Conservation (phyloP, 2,113 vertebrate genomes). For the Forbesichthys agassizii region DNA sequence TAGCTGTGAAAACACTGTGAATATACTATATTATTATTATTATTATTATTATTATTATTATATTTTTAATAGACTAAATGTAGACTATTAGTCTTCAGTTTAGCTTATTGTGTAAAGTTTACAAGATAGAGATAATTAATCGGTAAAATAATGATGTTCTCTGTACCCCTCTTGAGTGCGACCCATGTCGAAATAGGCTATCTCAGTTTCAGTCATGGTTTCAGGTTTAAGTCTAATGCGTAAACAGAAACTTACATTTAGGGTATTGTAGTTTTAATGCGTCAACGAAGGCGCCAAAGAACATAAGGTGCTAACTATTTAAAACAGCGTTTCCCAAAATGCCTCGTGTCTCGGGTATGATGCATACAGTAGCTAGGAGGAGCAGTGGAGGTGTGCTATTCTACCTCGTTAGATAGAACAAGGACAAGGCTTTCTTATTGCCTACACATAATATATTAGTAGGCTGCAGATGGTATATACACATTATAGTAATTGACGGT, state of each 20-base stretch:
- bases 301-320: not conserved
- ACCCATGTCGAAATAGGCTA: slow-evolving; percentile 61
- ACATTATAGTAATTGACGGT: not conserved
- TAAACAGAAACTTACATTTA: slow-evolving; percentile 46
- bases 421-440: too few relatives aligned
- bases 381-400: not conserved
- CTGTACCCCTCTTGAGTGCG: not conserved
- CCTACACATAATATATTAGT: too few relatives aligned
- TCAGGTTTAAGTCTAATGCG: slow-evolving; percentile 62
- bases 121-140: too few relatives aligned
- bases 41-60: slow-evolving; percentile 2
- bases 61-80: not conserved
- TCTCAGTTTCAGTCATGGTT: slow-evolving; percentile 74
- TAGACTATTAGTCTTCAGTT: not conserved
- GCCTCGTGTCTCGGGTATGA: slow-evolving; percentile 29
- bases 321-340: slow-evolving; percentile 70
- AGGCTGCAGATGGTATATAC: slow-evolving; percentile 12
- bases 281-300: slow-evolving; percentile 9
- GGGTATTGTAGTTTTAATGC: slow-evolving; percentile 56
- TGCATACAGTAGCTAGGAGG: slow-evolving; percentile 27
- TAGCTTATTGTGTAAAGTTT: not conserved
- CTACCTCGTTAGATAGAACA: too few relatives aligned
- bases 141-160: too few relatives aligned
- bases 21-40: not conserved
- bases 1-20: too few relatives aligned